Conservation (phyloP, 2,888 invertebrate species). For the Epinotia ramella region DNA sequence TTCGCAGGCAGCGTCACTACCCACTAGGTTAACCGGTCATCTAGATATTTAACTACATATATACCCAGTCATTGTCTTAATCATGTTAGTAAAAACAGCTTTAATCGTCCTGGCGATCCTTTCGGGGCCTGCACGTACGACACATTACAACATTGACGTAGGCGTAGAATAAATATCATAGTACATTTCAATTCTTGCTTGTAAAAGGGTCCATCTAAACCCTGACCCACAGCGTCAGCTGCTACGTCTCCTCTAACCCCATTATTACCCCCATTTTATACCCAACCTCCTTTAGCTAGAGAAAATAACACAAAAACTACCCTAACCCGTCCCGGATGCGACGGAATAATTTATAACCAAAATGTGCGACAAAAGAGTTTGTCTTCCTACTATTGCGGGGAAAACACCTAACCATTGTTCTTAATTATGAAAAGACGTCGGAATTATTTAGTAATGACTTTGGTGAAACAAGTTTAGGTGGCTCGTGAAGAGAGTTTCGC, state of each 20-base stretch:
- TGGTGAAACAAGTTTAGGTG: conserved; percentile 7
- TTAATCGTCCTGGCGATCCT: too few species aligned
- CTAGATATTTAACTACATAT: too few species aligned
- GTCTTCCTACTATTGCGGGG: conserved; percentile 47
- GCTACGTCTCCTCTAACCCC: conserved; percentile 31
- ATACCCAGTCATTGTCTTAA: too few species aligned
- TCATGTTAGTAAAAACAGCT: too few species aligned
- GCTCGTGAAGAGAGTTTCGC: conserved; percentile 15
- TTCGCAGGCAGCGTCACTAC: too few species aligned
- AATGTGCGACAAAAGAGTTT: conserved; percentile 63
- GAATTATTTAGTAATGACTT: conserved; percentile 23
- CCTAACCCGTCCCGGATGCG: conserved; percentile 66
- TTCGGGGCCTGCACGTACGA: neutral
- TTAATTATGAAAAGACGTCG: conserved; percentile 38
- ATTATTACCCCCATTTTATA: conserved; percentile 44
- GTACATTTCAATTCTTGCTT: conserved; percentile 15
- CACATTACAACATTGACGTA: neutral
- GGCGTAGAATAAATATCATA: conserved; percentile 5
- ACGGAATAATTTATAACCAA: conserved; percentile 69
- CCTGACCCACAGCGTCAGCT: conserved; percentile 35
- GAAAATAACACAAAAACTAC: conserved; percentile 65
- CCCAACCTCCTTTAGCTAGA: conserved; percentile 50
- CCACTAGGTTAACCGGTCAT: too few species aligned
- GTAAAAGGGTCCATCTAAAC: conserved; percentile 13
- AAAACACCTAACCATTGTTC: conserved; percentile 42